Evolutionary conservation across 1,140 invertebrate genomes (phyloP).

Genomic region (Drosophila truncata): DNA sequence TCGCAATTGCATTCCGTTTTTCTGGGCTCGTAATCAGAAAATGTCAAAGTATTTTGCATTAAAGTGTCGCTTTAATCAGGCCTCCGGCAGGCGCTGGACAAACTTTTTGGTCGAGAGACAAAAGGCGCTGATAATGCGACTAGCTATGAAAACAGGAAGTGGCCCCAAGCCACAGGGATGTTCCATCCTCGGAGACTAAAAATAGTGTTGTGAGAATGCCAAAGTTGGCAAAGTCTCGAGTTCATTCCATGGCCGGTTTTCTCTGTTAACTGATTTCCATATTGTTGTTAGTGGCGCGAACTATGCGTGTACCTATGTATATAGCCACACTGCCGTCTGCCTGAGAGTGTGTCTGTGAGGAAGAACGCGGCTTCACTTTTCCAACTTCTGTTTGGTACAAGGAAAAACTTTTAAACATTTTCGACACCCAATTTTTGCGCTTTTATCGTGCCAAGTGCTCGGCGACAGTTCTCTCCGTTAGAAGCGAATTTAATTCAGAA

Average conservation of each 20-base stretch:
- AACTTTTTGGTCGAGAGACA: constrained; percentile 44
- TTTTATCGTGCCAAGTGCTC: constrained; percentile 42
- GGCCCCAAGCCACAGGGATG: constrained; percentile 16
- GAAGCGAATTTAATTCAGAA: constrained; percentile 21
- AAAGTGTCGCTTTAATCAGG: constrained; percentile 59
- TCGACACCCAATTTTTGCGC: constrained; percentile 59
- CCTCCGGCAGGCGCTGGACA: constrained; percentile 31
- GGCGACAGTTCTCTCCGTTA: constrained; percentile 28
- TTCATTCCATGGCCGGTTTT: constrained; percentile 44
- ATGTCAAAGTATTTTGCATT: constrained; percentile 63
- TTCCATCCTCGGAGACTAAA: neutral
- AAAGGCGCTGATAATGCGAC: constrained; percentile 35
- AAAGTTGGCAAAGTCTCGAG: constrained; percentile 54
- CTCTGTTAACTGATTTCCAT: constrained; percentile 57
- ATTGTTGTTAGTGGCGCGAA: constrained; percentile 61
- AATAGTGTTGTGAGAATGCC: constrained; percentile 12
- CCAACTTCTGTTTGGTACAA: constrained; percentile 62
- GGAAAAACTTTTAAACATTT: constrained; percentile 63
- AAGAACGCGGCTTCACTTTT: constrained; percentile 43
- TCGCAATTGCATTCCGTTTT: constrained; percentile 44
- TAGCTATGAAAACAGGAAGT: constrained; percentile 36
- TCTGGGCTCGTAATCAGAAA: constrained; percentile 33
- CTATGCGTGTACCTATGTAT: constrained; percentile 33
- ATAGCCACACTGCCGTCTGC: neutral
- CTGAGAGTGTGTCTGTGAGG: neutral